Base-by-base conservation (phyloP, 2,113 vertebrate genomes). In the Centrocercus urophasianus region DNA sequence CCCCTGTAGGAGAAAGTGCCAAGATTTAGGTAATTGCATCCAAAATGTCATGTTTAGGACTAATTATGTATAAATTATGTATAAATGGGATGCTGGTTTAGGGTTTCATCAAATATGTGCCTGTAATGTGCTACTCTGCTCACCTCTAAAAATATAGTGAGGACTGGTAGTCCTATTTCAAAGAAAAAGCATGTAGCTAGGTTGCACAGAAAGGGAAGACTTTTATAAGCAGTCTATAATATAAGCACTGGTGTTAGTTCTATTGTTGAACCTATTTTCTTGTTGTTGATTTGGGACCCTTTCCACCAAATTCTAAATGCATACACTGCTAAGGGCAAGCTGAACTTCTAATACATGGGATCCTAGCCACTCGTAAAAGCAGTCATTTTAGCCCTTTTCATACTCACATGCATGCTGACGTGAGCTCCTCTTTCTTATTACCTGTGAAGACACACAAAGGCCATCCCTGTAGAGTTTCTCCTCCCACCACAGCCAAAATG, bases 401-500 rank as follows among this genome's bases (percentile, higher is more conserved):
- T 63, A 52, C 73, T 89, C 42, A 30, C 77, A 64, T 59, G 64
- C 90, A 93, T 93, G 84, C 67, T 94, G 94, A 94, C 95, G 52
- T 1, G 2, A 19, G 22, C 88, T 72, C 30, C 24, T 84, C 61
- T 95, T 89, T 88, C 85, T 91, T 95, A 88, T 76, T 91, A 81
- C 66, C 36, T 90, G 63, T 94, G 69, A 93, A 91, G 81, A 74
- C 52, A 40, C 61, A 69, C 18, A 66, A 4, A 69, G 59, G 6
- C 65, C 83, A 91, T 95, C 87, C 87, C 90, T 83, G 77, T 56
- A 91, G 86, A 88, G 22, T 69, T 92, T 91, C 65, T 94, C 79
- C 93, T 96, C 85, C 91, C 79, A 91, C 89, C 85, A 88, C 73
- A 93, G 66, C 82, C 86, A 94, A 94, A 95, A 67, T 90, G 77